Base-by-base conservation (phyloP, 2,888 invertebrate genomes). In the Tineola bisselliella region DNA sequence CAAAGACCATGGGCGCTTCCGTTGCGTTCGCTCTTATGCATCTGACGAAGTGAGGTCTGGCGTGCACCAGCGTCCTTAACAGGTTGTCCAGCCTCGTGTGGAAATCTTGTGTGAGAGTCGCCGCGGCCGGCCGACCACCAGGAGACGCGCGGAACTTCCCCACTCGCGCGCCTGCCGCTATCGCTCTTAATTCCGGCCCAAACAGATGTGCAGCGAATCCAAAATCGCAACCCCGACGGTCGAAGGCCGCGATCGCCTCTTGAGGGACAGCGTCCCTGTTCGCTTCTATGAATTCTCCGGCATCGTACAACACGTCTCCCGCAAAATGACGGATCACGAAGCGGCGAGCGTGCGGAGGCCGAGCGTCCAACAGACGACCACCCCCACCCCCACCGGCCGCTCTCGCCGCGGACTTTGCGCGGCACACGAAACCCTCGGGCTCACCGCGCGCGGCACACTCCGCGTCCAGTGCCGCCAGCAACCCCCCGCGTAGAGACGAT, bases 171-270 rank as follows among this genome's bases (percentile, higher is more conserved):
- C 94, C 91, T 64, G 94, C 90, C 62, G 94, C 93, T 90, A 62
- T 94, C 93, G 66, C 94, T 81, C 0, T 96, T 64, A 98, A 86
- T 78, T 98, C 98, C 61, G 94, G 92, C 0, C 96, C 95, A 76
- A 98, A 98, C n/a, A 98, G 88, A 76, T 98, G 97, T 15, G 96
- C 96, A 0, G 96, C 97, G 79, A 98, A 98, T n/a, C 97, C 97
- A 80, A 98, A 98, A 76, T 95, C 96, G 81, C 97, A 98, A 62
- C 91, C 92, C 70, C 96, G 93, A 71, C 94, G 94, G 81, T 96
- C 94, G 81, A 98, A 98, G 1, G 96, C 95, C 0, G 94, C 93
- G 1, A 98, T 94, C 69, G 97, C 86, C 76, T 97, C 97, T 75
- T 96, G 97, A 1, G 96, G 95, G 58, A 97, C 93, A 11, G 94